These are phyloP conservation scores for Rhopalosiphum padi DNA, from an alignment of 1,140 invertebrate genomes.

Conservation along the genomic window DNA sequence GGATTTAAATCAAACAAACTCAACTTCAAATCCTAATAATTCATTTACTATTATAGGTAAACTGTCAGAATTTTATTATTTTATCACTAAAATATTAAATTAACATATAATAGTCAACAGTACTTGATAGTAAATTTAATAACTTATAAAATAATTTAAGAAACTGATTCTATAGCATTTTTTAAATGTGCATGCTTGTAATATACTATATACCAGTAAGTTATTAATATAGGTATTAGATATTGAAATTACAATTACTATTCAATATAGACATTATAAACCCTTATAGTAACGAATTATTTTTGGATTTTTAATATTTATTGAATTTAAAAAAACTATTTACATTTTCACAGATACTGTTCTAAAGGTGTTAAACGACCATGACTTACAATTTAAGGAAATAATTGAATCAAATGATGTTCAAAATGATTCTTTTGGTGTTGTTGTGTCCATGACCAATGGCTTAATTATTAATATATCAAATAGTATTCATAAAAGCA, in stretches of 20 bases:
- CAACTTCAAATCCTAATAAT: neutral
- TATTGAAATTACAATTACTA: neutral
- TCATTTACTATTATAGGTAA: neutral
- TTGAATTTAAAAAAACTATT: neutral
- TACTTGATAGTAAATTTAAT: neutral
- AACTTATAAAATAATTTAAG: neutral
- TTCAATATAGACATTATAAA: neutral
- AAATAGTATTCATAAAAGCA: slow-evolving; percentile 71
- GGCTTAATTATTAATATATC: slow-evolving; percentile 82
- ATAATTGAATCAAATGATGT: slow-evolving; percentile 60
- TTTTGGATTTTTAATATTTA: neutral
- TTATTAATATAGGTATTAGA: neutral
- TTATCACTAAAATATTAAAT: neutral
- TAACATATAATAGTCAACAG: neutral
- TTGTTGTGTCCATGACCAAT: slow-evolving; percentile 81
- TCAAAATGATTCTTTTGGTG: slow-evolving; percentile 70
- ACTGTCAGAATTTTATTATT: neutral
- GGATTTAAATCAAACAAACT: neutral
- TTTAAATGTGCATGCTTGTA: neutral
- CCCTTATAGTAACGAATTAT: neutral
- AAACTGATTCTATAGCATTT: neutral
- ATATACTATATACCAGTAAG: neutral
- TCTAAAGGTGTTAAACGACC: slow-evolving; percentile 39
- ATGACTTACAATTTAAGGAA: slow-evolving; percentile 35
- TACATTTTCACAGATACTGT: neutral